These are phyloP conservation scores for Meiosimyza platycephala DNA, from an alignment of 2,888 invertebrate species.

Conservation along the genomic window DNA sequence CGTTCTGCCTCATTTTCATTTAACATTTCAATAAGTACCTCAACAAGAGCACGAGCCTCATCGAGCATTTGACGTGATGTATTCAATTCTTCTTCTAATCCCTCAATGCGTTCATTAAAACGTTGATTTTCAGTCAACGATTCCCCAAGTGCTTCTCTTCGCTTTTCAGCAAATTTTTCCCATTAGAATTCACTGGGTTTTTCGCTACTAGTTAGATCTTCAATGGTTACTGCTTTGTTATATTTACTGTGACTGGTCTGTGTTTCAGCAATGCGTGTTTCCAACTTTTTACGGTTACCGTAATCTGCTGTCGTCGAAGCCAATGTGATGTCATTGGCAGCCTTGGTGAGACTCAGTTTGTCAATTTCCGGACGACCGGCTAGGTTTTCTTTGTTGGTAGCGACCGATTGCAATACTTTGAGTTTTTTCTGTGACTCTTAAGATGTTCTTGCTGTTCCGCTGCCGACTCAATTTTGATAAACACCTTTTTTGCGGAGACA, in stretches of 20 bases:
- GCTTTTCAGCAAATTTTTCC: conserved; percentile 80
- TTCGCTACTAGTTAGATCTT: conserved; percentile 78
- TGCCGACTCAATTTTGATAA: conserved; percentile 65
- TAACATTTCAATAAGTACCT: conserved; percentile 80
- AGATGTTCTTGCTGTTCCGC: conserved; percentile 71
- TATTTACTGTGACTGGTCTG: conserved; percentile 64
- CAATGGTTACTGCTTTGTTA: conserved; percentile 68
- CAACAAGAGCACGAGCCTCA: conserved; percentile 79
- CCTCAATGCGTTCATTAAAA: conserved; percentile 69
- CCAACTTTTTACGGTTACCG: conserved; percentile 67
- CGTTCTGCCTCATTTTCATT: conserved; percentile 72
- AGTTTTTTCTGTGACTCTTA: conserved; percentile 74
- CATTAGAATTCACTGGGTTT: conserved; percentile 81
- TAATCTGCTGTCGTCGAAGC: conserved; percentile 56
- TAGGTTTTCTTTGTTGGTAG: conserved; percentile 81
- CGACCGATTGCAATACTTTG: conserved; percentile 79
- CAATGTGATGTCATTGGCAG: conserved; percentile 56
- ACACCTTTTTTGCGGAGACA: conserved; percentile 62
- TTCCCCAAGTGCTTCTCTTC: conserved; percentile 77
- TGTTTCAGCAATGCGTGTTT: conserved; percentile 62
- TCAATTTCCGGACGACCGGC: conserved; percentile 73
- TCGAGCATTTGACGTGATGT: conserved; percentile 78
- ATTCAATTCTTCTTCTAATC: conserved; percentile 72
- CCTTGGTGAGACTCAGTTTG: conserved; percentile 71
- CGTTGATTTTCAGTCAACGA: conserved; percentile 79